Evolutionary conservation across 2,113 vertebrate genomes (phyloP).

Genomic region (Zeus faber): DNA sequence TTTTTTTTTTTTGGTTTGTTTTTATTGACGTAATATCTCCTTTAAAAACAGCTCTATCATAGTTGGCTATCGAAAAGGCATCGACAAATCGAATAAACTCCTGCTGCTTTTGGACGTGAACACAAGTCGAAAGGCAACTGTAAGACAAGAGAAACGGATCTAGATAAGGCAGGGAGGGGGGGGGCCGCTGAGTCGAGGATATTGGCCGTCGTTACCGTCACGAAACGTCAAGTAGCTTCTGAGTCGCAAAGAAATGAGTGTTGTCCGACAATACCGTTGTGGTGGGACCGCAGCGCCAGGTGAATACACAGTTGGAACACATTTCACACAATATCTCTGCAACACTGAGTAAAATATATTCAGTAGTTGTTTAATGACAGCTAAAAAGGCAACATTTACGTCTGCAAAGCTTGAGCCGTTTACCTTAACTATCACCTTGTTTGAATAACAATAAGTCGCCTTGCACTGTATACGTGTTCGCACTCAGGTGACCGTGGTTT

Average conservation of each 20-base stretch:
- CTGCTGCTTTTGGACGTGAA: constrained; percentile 33
- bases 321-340: constrained; percentile 49
- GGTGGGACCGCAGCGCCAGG: constrained; percentile 44
- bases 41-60: constrained; percentile 72
- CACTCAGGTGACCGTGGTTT: not conserved
- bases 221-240: constrained; percentile 66
- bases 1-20: no score
- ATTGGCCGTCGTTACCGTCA: constrained; percentile 56
- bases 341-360: constrained; percentile 43
- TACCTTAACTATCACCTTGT: constrained; percentile 21
- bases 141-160: constrained; percentile 49
- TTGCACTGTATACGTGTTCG: no score
- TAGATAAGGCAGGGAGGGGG: constrained; percentile 62
- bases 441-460: constrained; percentile 12
- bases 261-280: constrained; percentile 38
- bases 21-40: no score
- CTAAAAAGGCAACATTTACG: constrained; percentile 55
- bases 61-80: constrained; percentile 34
- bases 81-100: constrained; percentile 1
- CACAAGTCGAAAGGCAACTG: constrained; percentile 48
- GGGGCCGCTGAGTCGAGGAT: constrained; percentile 50
- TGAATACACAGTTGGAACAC: constrained; percentile 41
- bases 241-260: no score
- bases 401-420: constrained; percentile 35
- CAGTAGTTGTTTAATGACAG: constrained; percentile 46